Percentiles rank a stretch among this genome's conserved stretches.
Evolutionary conservation across 2,888 invertebrate species (phyloP).

Genomic region (Drosophila sordidula): DNA sequence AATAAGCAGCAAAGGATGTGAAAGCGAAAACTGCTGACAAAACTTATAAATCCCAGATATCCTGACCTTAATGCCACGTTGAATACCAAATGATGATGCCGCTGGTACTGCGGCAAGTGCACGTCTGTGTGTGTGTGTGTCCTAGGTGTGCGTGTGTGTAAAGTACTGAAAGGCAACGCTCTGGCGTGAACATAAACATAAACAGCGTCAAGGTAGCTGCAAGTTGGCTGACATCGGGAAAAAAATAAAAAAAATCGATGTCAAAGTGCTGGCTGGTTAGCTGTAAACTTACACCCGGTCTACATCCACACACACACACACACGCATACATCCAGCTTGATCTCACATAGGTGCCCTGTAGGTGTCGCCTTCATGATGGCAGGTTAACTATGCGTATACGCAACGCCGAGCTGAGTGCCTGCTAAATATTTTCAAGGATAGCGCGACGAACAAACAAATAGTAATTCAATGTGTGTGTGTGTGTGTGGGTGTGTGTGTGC

Average conservation of each 20-base stretch:
- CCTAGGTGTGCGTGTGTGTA: constrained; percentile 10
- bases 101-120: constrained; percentile 37
- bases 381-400: constrained; percentile 79
- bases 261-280: constrained; percentile 69
- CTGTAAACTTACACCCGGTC: constrained; percentile 55
- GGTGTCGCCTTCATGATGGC: constrained; percentile 69
- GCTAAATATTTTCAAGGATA: constrained; percentile 81
- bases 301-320: constrained; percentile 12
- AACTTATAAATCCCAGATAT: constrained; percentile 82
- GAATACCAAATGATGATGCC: constrained; percentile 78
- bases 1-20: constrained; percentile 58
- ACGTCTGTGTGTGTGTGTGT: constrained; percentile 11
- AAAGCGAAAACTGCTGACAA: constrained; percentile 75
- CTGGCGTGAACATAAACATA: constrained; percentile 64
- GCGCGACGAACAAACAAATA: constrained; percentile 65
- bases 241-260: constrained; percentile 68
- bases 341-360: constrained; percentile 62
- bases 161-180: constrained; percentile 54
- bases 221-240: constrained; percentile 20
- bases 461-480: constrained; percentile 10
- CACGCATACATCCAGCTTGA: not conserved
- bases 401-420: constrained; percentile 67
- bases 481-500: constrained; percentile 6
- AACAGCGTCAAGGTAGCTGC: constrained; percentile 57
- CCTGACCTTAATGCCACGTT: constrained; percentile 82